Evolutionary conservation across 2,888 invertebrate genomes (phyloP).

Genomic region (Molorchus minor): DNA sequence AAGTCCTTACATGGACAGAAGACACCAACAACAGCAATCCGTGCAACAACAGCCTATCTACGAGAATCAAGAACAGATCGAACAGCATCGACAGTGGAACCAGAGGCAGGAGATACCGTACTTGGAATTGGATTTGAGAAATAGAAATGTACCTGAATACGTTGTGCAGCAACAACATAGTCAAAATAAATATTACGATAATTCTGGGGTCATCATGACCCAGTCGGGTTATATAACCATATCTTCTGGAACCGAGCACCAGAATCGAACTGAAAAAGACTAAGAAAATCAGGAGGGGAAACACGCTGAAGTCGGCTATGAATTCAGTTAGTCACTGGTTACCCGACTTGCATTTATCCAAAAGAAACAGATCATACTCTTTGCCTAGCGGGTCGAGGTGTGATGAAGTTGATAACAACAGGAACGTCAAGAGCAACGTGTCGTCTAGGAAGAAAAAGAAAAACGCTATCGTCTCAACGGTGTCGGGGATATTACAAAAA

Average conservation of each 20-base stretch:
- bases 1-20: conserved; percentile 57
- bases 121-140: conserved; percentile 63
- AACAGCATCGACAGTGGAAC: conserved; percentile 57
- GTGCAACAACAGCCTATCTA: conserved; percentile 52
- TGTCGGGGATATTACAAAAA: conserved; percentile 87
- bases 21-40: conserved; percentile 45
- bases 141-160: conserved; percentile 66
- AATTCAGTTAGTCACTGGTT: conserved; percentile 82
- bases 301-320: conserved; percentile 79
- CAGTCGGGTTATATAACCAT: conserved; percentile 83
- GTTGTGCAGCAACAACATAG: conserved; percentile 57
- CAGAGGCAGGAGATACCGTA: conserved; percentile 61
- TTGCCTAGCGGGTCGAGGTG: conserved; percentile 77
- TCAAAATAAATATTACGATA: conserved; percentile 61
- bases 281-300: conserved; percentile 74
- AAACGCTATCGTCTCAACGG: conserved; percentile 81
- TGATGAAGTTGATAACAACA: conserved; percentile 65
- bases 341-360: conserved; percentile 81
- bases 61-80: conserved; percentile 54
- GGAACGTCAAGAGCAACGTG: conserved; percentile 50
- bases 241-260: conserved; percentile 65
- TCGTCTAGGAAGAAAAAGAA: conserved; percentile 74
- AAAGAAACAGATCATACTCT: conserved; percentile 83
- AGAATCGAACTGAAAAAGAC: conserved; percentile 65
- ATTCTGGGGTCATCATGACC: conserved; percentile 74